A percentile compares a stretch with the other conserved stretches of the same genome.
These are phyloP conservation scores for Lobophora halterata DNA, from an alignment of 2,888 invertebrate genomes.

Conservation along the genomic window DNA sequence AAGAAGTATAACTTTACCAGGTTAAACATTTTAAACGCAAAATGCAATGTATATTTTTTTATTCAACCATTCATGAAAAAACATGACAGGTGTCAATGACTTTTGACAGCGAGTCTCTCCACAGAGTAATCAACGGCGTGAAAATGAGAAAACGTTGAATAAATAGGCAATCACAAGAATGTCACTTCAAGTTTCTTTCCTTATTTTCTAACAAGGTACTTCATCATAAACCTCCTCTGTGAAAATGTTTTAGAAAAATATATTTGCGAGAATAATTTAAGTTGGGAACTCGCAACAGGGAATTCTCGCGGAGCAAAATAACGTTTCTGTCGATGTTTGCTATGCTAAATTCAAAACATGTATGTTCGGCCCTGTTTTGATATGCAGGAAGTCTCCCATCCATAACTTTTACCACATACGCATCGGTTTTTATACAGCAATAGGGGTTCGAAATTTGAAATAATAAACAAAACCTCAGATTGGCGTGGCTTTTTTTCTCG, in stretches of 20 bases:
- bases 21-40: conserved; percentile 6
- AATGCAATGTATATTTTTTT: conserved; percentile 1
- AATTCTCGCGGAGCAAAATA: conserved; percentile 8
- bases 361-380: conserved; percentile 2
- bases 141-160: conserved; percentile 7
- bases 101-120: neutral
- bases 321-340: conserved; percentile 14
- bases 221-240: conserved; percentile 2
- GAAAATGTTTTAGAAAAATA: conserved; percentile 3
- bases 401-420: neutral
- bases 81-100: conserved; percentile 10
- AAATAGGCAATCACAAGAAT: conserved; percentile 8
- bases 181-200: conserved; percentile 6
- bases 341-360: conserved; percentile 10
- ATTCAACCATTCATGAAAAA: neutral
- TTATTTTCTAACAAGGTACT: conserved; percentile 8
- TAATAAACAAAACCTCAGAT: no score
- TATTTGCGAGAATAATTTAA: conserved; percentile 1
- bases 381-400: conserved; percentile 2
- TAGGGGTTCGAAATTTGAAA: no score
- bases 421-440: neutral
- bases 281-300: conserved; percentile 3
- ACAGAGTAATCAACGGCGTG: conserved; percentile 1
- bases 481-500: no score
- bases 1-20: conserved; percentile 3